Evolutionary conservation across 1,140 invertebrate genomes (phyloP).

Genomic region (Thalassaphorura encarpata): DNA sequence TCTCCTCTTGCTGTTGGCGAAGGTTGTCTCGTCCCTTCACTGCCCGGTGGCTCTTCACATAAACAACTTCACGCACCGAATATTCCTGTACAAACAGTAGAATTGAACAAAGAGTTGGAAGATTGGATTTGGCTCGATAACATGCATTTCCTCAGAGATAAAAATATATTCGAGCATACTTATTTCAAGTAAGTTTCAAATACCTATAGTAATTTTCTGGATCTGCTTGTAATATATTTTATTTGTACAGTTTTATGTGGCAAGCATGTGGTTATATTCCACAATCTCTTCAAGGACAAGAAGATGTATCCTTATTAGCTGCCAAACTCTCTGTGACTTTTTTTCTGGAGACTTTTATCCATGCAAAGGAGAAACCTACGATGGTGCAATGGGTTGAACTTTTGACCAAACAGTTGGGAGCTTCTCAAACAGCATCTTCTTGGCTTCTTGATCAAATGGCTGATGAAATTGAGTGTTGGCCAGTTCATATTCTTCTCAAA

Average conservation of each 20-base stretch:
- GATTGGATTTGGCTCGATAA: slow-evolving; percentile 95
- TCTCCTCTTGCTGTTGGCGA: slow-evolving; percentile 11
- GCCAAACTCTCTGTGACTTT: slow-evolving; percentile 84
- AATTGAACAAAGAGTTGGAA: slow-evolving; percentile 66
- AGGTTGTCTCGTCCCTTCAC: slow-evolving; percentile 16
- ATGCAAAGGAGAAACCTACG: slow-evolving; percentile 93
- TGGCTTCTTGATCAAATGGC: slow-evolving; percentile 91
- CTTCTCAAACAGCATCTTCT: slow-evolving; percentile 77
- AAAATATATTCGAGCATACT: slow-evolving; percentile 90
- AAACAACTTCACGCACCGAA: slow-evolving; percentile 32
- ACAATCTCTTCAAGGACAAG: slow-evolving; percentile 65
- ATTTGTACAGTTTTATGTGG: slow-evolving; percentile 91
- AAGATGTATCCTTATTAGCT: slow-evolving; percentile 70
- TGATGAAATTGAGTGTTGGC: slow-evolving; percentile 86
- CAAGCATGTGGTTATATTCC: slow-evolving; percentile 89
- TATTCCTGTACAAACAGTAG: slow-evolving; percentile 39
- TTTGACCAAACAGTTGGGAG: slow-evolving; percentile 86
- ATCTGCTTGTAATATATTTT: slow-evolving; percentile 28
- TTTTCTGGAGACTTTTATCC: slow-evolving; percentile 92
- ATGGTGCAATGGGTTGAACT: slow-evolving; percentile 95
- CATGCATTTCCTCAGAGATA: slow-evolving; percentile 86
- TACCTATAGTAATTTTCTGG: neutral
- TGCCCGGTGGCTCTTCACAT: slow-evolving; percentile 26
- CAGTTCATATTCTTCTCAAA: slow-evolving; percentile 84
- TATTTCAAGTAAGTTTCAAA: slow-evolving; percentile 67